Evolutionary conservation across 2,888 invertebrate species (phyloP).

Genomic region (Mimas tiliae): DNA sequence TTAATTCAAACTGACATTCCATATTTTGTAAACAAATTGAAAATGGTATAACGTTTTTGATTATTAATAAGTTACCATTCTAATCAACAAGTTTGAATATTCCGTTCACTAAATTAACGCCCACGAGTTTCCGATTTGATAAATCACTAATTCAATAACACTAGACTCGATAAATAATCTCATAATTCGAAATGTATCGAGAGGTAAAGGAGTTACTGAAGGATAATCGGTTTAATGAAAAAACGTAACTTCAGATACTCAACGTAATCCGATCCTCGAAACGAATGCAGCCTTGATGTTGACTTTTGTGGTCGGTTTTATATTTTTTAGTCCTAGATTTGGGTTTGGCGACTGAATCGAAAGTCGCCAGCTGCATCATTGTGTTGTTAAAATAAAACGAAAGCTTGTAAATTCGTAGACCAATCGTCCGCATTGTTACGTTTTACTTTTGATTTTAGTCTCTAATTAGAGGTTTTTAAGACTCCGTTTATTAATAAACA

Average conservation of each 20-base stretch:
- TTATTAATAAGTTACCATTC: constrained; percentile 18
- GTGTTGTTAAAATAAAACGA: constrained; percentile 6
- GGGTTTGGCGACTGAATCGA: constrained; percentile 5
- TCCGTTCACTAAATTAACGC: constrained; percentile 20
- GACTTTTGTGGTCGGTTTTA: constrained; percentile 26
- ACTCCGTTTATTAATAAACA: no score
- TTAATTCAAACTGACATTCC: no score
- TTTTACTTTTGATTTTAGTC: neutral
- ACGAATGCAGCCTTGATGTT: neutral
- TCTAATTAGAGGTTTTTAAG: no score
- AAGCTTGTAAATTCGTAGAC: neutral
- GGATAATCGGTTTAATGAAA: constrained; percentile 16
- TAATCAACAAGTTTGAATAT: constrained; percentile 13
- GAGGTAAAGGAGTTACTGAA: neutral
- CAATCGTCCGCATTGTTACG: neutral
- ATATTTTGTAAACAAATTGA: neutral
- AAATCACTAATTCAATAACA: constrained; percentile 3
- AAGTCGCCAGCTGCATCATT: constrained; percentile 15
- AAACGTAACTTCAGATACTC: constrained; percentile 22
- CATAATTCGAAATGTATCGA: neutral
- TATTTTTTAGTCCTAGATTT: constrained; percentile 21
- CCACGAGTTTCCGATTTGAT: constrained; percentile 8
- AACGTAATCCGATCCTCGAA: constrained; percentile 27
- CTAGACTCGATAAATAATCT: neutral
- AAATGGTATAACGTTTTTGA: constrained; percentile 12